Conservation (phyloP, 2,113 vertebrate species). For the Noctilio leporinus region DNA sequence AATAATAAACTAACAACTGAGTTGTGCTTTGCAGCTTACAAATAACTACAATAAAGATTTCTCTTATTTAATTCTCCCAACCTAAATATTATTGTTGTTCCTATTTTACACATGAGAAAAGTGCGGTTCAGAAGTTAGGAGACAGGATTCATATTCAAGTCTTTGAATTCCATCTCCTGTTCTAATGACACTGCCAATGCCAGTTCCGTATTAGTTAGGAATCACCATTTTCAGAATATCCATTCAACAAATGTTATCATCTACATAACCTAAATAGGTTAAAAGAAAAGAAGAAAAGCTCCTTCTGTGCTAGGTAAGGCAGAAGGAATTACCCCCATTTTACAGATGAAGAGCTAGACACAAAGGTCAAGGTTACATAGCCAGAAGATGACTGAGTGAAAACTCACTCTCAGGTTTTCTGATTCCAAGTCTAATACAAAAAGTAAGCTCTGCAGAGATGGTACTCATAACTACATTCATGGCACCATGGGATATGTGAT, state of each 20-base stretch:
- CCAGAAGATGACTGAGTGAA: background rate
- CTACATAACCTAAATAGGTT: background rate
- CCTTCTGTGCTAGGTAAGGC: background rate
- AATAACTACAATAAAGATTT: background rate
- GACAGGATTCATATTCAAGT: background rate
- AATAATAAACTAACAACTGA: background rate
- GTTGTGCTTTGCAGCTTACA: background rate
- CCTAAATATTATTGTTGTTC: background rate
- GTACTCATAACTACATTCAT: background rate
- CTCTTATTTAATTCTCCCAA: background rate
- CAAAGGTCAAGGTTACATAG: background rate
- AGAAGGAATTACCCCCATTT: background rate
- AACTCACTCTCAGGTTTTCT: background rate
- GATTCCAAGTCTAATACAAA: background rate
- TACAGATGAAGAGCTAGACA: background rate
- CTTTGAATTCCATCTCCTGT: background rate
- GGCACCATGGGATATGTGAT: background rate
- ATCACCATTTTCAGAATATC: background rate
- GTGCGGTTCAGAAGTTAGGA: background rate
- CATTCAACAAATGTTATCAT: background rate
- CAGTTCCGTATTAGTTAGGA: background rate
- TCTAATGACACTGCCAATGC: background rate
- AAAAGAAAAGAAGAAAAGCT: background rate
- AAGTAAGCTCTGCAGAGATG: background rate
- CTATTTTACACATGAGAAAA: slow-evolving; percentile 1